Percentiles rank a stretch among this genome's conserved stretches.
phyloP scores from a whole-genome alignment of 2,888 invertebrate genomes.

The Taphrorychus bicolor region DNA sequence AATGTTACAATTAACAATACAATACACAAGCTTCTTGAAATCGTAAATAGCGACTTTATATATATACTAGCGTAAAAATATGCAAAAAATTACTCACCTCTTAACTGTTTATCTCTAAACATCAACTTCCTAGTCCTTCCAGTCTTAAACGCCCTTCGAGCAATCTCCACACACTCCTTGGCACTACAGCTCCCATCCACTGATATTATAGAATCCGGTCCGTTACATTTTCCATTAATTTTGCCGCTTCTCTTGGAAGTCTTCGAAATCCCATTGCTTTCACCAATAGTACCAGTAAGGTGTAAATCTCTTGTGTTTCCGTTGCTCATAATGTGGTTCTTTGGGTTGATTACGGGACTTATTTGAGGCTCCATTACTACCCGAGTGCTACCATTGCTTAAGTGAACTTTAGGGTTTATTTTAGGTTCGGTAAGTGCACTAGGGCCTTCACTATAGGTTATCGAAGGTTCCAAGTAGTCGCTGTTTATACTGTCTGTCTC shows the following conservation, averaged over 20 bases:
- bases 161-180: slow-evolving; percentile 64
- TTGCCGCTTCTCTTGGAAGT: too few species aligned
- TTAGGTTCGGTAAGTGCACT: background rate
- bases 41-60: too few species aligned
- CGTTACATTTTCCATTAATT: background rate
- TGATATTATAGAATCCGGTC: background rate
- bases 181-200: slow-evolving; percentile 11
- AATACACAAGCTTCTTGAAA: too few species aligned
- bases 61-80: background rate
- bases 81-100: slow-evolving; percentile 56
- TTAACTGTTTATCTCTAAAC: slow-evolving; percentile 83
- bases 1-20: too few species aligned
- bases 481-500: background rate
- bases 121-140: slow-evolving; percentile 83
- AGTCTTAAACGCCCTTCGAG: slow-evolving; percentile 75
- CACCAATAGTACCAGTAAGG: background rate
- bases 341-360: background rate
- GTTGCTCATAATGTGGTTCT: background rate
- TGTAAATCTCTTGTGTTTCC: background rate
- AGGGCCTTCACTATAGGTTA: background rate
- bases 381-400: background rate
- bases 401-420: background rate
- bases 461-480: background rate
- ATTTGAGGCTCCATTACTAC: background rate
- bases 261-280: background rate